Evolutionary conservation across 2,888 invertebrate species (phyloP).

Genomic region (Barypeithes pellucidus): DNA sequence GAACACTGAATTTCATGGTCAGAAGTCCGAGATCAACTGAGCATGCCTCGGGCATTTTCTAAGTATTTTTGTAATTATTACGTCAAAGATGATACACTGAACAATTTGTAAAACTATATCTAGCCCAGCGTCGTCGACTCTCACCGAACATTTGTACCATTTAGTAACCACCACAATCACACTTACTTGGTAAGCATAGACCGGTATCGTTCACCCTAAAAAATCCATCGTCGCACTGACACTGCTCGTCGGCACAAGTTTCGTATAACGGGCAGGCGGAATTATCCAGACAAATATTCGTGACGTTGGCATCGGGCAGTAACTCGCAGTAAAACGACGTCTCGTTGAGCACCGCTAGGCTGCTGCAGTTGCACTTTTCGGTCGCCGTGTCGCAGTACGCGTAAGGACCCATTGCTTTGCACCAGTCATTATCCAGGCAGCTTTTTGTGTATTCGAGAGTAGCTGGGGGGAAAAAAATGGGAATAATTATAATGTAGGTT

Average conservation of each 20-base stretch:
- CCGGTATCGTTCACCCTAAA: conserved; percentile 44
- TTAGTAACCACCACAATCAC: no score
- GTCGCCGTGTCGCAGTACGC: conserved; percentile 57
- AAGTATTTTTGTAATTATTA: no score
- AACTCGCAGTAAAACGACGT: conserved; percentile 54
- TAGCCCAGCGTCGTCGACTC: no score
- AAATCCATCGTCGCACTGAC: conserved; percentile 57
- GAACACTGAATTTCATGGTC: no score
- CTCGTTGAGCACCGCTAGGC: conserved; percentile 54
- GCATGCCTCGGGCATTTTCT: no score
- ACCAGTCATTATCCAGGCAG: conserved; percentile 61
- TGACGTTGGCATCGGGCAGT: conserved; percentile 26
- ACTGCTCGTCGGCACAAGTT: conserved; percentile 56
- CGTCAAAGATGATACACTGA: no score
- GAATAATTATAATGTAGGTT: no score
- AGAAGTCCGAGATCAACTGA: no score
- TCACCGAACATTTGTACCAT: no score
- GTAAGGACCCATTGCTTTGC: conserved; percentile 59
- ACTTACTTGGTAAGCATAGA: conserved; percentile 58
- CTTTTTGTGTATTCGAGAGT: conserved; percentile 57
- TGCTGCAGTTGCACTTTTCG: conserved; percentile 57
- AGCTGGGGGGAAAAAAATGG: no score
- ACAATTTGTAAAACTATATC: no score
- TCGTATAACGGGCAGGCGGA: conserved; percentile 57
- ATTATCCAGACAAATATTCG: conserved; percentile 54